Evolutionary conservation across 1,140 invertebrate genomes (phyloP).

Genomic region (Trigoniulus corallinus): DNA sequence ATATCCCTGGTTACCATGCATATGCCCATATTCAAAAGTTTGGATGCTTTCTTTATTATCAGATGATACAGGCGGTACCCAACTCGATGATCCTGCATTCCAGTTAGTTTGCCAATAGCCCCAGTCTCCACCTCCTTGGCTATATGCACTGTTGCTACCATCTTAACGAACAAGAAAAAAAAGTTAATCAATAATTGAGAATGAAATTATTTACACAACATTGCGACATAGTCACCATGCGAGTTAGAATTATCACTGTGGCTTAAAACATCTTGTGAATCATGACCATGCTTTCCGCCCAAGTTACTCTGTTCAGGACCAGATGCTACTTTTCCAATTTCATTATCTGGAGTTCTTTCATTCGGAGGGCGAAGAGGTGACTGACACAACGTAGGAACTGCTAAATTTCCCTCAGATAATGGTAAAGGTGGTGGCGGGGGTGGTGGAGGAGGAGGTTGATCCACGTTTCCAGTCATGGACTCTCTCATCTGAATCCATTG

Average conservation of each 20-base stretch:
- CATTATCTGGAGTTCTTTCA: not conserved
- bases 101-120: slow-evolving; percentile 4
- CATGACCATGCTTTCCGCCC: too few relatives aligned
- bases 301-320: too few relatives aligned
- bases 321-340: too few relatives aligned
- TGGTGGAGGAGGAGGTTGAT: slow-evolving; percentile 8
- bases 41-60: slow-evolving; percentile 3
- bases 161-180: not conserved
- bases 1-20: slow-evolving; percentile 10
- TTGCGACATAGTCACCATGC: not conserved
- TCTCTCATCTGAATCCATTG: slow-evolving; percentile 97
- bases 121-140: slow-evolving; percentile 1
- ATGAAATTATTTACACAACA: too few relatives aligned
- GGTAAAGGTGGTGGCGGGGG: slow-evolving; percentile 2
- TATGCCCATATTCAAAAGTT: slow-evolving; percentile 14
- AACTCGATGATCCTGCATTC: not conserved
- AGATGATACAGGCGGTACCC: not conserved
- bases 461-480: slow-evolving; percentile 10
- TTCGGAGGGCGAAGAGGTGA: not conserved
- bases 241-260: not conserved
- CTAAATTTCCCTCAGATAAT: too few relatives aligned
- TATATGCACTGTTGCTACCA: not conserved
- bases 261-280: too few relatives aligned
- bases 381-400: not conserved
- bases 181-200: too few relatives aligned